Evolutionary conservation across 1,140 invertebrate genomes (phyloP), one percentile per base, ranked within the genome.

Genomic region (Venturia canescens): DNA sequence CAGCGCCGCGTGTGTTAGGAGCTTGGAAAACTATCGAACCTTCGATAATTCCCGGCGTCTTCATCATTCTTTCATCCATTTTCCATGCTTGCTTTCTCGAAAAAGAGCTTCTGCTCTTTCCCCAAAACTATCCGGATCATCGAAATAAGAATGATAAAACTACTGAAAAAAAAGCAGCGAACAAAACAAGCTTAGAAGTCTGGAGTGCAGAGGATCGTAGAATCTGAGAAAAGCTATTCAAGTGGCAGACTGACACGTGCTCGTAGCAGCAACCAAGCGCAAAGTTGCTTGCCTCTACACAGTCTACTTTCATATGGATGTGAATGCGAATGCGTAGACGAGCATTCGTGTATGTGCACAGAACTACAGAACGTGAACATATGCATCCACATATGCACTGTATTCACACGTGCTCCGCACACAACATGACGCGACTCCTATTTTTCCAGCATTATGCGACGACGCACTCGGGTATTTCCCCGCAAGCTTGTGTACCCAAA

Each of bases 171-270:
- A 66, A 66, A 66, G 13, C 60, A 66, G 13, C 60, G 18, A 23
- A 66, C 38, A 66, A n/a, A 27, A 75, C 48, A 50, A 75, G 70
- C 48, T 9, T 31, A 13, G 71, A 31, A 21, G 38, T 57, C 50
- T 57, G 15, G 53, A 23, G 53, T 57, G 7, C 38, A 38, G 53
- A 57, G n/a, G 70, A 75, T 34, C 34, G 34, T 26, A 13, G 70
- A 72, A 72, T 72, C 50, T 72, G 11, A 75, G 71, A 57, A 50
- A 57, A 75, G 26, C 50, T 50, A 75, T 75, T 75, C 48, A 75
- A 75, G 71, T 75, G 48, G 71, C 71, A 48, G 48, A 48, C 71
- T 75, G 71, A 75, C 71, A 75, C 71, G 71, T 75, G 71, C 71
- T 75, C 71, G 23, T 21, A 2, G 71, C 57, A 57, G 71, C 71